Base-by-base conservation (phyloP, 2,113 vertebrate genomes). In the Tor tambroides region DNA sequence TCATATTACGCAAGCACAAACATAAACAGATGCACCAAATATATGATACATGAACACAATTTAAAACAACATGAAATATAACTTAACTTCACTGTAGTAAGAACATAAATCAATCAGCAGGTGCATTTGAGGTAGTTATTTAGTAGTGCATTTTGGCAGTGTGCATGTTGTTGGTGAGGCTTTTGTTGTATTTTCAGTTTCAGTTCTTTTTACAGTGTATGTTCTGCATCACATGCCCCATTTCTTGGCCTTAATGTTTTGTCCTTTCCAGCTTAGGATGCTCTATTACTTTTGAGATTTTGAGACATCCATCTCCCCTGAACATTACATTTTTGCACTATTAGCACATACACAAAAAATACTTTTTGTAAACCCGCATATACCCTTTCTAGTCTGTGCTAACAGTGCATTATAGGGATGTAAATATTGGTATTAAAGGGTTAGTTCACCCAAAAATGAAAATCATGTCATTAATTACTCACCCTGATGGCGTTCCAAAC, bases 151-250 rank as follows among this genome's bases (percentile, higher is more conserved):
- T n/a, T n/a, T 63, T 63, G 12, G 6, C 12, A 26, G 23, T 41
- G 12, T 26, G 78, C 78, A 80, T 63, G 78, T 59, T 79, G 26
- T 77, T 15, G 6, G 21, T 19, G 0, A 17, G 23, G 8, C 56
- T 46, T 32, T 81, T 5, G 79, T 67, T 38, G 35, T 30, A 30
- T 65, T 43, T 80, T 28, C 80, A 82, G 2, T 46, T 21, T 51
- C 17, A 83, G 28, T 82, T 82, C 15, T 9, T 63, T 78, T n/a
- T 28, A 46, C 10, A 14, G 19, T 41, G 23, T 65, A 41, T 85
- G 41, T 78, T 85, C 41, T 85, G 74, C 65, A 80, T 86, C 46
- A 71, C 32, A 23, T 80, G 32, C 32, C 26, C 26, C 51, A 26
- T 56, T 41, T 10, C 49, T 54, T 72, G 46, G 23, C 77, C n/a